Percentiles rank a stretch among this genome's conserved stretches.
These are phyloP conservation scores for Stenopsyche tienmushanensis DNA, from an alignment of 1,140 invertebrate species.

Conservation along the genomic window DNA sequence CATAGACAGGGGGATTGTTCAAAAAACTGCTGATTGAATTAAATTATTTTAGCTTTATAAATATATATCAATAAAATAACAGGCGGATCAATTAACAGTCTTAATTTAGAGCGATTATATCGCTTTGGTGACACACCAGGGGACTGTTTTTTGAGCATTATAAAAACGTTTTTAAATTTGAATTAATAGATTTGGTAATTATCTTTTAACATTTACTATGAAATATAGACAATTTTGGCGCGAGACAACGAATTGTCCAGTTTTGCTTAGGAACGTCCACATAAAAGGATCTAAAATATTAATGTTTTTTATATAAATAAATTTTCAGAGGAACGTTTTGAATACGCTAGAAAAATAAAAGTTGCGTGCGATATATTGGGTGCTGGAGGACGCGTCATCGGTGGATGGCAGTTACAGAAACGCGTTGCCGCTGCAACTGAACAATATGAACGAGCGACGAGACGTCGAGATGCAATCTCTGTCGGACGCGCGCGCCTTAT, in stretches of 20 bases:
- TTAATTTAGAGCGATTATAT: no score
- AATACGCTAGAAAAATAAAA: constrained; percentile 89
- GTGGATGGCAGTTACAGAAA: constrained; percentile 89
- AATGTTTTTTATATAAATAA: no score
- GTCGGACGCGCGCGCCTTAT: constrained; percentile 54
- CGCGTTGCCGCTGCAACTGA: constrained; percentile 86
- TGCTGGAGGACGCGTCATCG: constrained; percentile 83
- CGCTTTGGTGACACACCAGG: no score
- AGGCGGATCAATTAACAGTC: no score
- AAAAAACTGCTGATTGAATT: no score
- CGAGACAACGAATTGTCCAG: not conserved
- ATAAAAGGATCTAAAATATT: constrained; percentile 38
- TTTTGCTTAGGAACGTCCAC: not conserved
- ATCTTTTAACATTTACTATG: no score
- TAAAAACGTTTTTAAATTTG: no score
- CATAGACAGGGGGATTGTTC: no score
- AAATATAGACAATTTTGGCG: no score
- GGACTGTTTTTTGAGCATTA: no score
- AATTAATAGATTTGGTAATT: not conserved
- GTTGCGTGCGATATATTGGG: constrained; percentile 78
- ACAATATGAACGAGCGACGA: constrained; percentile 85
- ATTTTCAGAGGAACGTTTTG: constrained; percentile 79
- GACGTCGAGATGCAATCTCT: constrained; percentile 88
- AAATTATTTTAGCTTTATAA: no score
- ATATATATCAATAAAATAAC: no score